A percentile compares a stretch with the other conserved stretches of the same genome.
Conservation (phyloP, 2,888 invertebrate species). For the Andrena chrysosceles region DNA sequence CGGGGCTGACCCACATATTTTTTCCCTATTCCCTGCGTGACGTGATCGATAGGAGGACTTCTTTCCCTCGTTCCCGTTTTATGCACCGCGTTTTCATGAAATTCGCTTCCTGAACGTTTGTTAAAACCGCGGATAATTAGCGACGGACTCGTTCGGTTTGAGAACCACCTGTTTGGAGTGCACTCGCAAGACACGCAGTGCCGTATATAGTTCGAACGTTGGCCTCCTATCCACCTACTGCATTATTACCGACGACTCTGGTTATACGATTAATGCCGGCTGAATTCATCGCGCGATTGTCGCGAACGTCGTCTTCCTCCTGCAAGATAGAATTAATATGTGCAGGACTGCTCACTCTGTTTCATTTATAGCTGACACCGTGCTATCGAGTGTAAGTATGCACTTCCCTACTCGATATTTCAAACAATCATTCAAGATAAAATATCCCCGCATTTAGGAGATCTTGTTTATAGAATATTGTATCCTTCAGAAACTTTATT, state of each 20-base stretch:
- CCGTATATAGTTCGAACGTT: slow-evolving; percentile 53
- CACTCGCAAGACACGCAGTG: slow-evolving; percentile 42
- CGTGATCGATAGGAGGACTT: background rate
- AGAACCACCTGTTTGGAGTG: slow-evolving; percentile 53
- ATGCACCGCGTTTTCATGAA: background rate
- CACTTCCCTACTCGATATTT: too few relatives aligned
- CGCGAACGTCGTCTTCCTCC: slow-evolving; percentile 20
- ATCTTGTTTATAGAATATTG: too few relatives aligned
- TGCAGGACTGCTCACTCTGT: background rate
- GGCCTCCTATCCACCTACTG: slow-evolving; percentile 51
- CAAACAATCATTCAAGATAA: too few relatives aligned
- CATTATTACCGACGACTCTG: slow-evolving; percentile 49
- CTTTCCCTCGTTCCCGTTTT: background rate
- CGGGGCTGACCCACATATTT: slow-evolving; percentile 2
- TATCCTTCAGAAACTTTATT: too few relatives aligned
- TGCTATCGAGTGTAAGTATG: background rate
- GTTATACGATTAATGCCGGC: slow-evolving; percentile 53
- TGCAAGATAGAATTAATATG: slow-evolving; percentile 17
- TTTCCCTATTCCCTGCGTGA: background rate
- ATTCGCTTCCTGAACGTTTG: too few relatives aligned
- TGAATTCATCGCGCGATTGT: slow-evolving; percentile 53
- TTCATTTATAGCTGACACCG: background rate
- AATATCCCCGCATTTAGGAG: too few relatives aligned
- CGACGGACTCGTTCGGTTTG: slow-evolving; percentile 12
- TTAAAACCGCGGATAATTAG: too few relatives aligned